Base-by-base conservation (phyloP, 1,140 invertebrate species). In the Megalonaias nervosa region DNA sequence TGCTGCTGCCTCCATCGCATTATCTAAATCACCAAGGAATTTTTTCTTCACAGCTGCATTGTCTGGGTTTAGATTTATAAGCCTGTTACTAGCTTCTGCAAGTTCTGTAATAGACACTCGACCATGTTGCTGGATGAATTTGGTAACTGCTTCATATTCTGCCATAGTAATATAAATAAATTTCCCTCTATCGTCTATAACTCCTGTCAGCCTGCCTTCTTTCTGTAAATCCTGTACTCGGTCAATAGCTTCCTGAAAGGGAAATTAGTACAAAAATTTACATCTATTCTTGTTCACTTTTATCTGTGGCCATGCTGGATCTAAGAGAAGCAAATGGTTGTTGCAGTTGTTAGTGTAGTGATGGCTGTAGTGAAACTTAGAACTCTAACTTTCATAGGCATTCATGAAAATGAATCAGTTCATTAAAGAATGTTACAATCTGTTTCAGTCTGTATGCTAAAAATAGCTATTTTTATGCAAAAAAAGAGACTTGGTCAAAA, bases 101-200 rank as follows among this genome's bases (percentile, higher is more conserved):
- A 99, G 91, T 86, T 99, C 98, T 11, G 94, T 88, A 17, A 99
- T 97, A 0, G 97, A 97, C 0, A 99, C 95, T 82, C 98, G 92
- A 1, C 99, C 99, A 74, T 97, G 93, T 89, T 99, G 98, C 85
- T 94, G 95, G 3, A 99, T 97, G 90, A 99, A 99, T 89, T 97
- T 98, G 0, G 97, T 97, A 13, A 99, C 96, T 79, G 95, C 94
- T 84, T 96, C 93, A 67, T 99, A 91, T 90, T 99, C 99, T 59
- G 95, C 94, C 83, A 94, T 93, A 1, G 97, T 97, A 61, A 99
- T 97, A 88, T 98, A 99, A 85, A 99, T 99, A 88, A 99, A 99
- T 92, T 99, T 99, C 38, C 99, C 99, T 82, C 98, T 93, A 89
- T 99, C 99, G 89, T 99, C 99, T 85, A 99, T 97, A 6, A 99